A percentile compares a stretch with the other conserved stretches of the same genome.
Conservation (phyloP, 2,797 vertebrate species). For the Ctenopoma multispine region DNA sequence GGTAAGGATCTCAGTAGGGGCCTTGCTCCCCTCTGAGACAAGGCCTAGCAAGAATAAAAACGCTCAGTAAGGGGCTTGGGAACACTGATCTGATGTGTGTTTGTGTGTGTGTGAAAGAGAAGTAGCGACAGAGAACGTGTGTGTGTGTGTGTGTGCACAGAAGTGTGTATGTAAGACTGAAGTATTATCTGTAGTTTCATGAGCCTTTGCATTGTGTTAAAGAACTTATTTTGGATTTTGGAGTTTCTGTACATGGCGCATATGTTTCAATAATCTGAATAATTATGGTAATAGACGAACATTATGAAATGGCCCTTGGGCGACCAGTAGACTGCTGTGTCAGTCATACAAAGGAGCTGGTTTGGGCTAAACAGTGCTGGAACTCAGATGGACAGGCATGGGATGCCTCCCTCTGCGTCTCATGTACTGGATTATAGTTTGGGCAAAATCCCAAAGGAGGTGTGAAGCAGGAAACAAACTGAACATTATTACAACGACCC, state of each 20-base stretch:
- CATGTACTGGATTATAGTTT: conserved; percentile 82
- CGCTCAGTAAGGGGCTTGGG: conserved; percentile 82
- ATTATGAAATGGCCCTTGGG: conserved; percentile 69
- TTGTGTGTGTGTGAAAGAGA: conserved; percentile 50
- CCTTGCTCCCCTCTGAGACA: conserved; percentile 83
- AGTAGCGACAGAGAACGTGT: conserved; percentile 51
- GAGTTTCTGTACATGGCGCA: conserved; percentile 16
- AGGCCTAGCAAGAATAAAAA: conserved; percentile 81
- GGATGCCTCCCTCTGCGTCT: conserved; percentile 82
- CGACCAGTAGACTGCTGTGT: conserved; percentile 65
- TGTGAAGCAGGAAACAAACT: conserved; percentile 84
- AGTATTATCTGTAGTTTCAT: conserved; percentile 38
- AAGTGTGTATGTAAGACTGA: conserved; percentile 25
- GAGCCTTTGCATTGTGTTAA: conserved; percentile 21
- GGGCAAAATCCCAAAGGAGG: conserved; percentile 81
- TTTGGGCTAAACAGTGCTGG: conserved; percentile 70
- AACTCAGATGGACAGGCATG: conserved; percentile 83
- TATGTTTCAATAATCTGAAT: conserved; percentile 45
- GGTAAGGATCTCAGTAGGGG: conserved; percentile 82
- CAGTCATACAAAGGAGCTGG: conserved; percentile 72
- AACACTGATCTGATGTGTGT: conserved; percentile 68
- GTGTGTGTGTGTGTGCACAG: conserved; percentile 37
- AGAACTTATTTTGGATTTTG: conserved; percentile 26
- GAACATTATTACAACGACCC: conserved; percentile 83
- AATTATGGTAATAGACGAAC: conserved; percentile 53